Evolutionary conservation across 2,797 vertebrate species (phyloP).

Genomic region (Brachyalestes nurse): DNA sequence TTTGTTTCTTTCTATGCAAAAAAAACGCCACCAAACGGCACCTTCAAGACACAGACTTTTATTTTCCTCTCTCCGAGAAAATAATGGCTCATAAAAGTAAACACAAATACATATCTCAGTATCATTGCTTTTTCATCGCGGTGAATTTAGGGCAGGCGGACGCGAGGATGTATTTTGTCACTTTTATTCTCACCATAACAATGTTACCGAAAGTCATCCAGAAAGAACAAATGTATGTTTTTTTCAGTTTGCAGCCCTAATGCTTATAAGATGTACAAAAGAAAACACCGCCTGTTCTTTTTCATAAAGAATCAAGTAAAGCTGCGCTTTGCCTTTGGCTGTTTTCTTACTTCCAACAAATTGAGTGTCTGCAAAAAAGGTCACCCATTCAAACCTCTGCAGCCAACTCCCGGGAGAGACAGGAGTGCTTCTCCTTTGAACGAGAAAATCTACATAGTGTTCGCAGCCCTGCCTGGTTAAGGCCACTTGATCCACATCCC

Average conservation of each 20-base stretch:
- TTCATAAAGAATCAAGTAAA: constrained; percentile 51
- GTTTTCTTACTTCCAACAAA: constrained; percentile 57
- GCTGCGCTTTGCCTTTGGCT: constrained; percentile 45
- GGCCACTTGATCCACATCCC: constrained; percentile 66
- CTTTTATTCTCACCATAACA: constrained; percentile 54
- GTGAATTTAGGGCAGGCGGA: constrained; percentile 32
- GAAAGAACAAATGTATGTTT: constrained; percentile 53
- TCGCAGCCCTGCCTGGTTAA: constrained; percentile 73
- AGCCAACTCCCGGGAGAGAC: constrained; percentile 76
- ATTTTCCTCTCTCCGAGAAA: constrained; percentile 13
- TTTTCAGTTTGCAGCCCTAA: constrained; percentile 36
- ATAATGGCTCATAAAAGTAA: constrained; percentile 32
- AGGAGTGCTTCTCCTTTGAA: constrained; percentile 75
- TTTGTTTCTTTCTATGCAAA: neutral
- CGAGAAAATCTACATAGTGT: constrained; percentile 67
- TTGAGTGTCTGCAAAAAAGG: constrained; percentile 67
- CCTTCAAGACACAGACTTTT: neutral
- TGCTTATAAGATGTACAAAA: constrained; percentile 35
- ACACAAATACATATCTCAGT: constrained; percentile 60
- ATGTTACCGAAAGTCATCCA: constrained; percentile 43
- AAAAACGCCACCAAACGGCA: neutral
- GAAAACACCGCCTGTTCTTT: constrained; percentile 27
- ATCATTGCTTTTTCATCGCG: constrained; percentile 44
- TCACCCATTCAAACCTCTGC: constrained; percentile 66
- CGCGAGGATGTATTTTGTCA: constrained; percentile 37